These are phyloP conservation scores for Hoplodrina ambigua DNA, from an alignment of 2,888 invertebrate species.

Conservation along the genomic window DNA sequence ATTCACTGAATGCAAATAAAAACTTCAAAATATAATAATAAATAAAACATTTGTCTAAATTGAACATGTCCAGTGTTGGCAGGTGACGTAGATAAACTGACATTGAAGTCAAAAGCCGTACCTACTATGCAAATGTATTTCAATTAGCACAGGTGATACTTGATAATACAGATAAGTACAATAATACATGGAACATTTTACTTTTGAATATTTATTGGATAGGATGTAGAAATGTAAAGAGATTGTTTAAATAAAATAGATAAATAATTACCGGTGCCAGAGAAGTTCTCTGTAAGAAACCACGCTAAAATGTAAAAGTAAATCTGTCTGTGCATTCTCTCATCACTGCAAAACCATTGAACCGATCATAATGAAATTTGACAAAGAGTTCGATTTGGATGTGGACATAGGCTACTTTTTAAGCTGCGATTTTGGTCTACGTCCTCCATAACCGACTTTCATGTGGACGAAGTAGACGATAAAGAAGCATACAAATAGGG, in stretches of 20 bases:
- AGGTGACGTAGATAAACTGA: constrained; percentile 42
- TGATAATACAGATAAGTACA: constrained; percentile 11
- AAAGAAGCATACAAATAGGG: background rate
- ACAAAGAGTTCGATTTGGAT: too few relatives aligned
- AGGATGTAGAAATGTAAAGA: constrained; percentile 24
- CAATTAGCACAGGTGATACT: constrained; percentile 55
- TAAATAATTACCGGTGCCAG: background rate
- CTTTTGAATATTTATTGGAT: constrained; percentile 11
- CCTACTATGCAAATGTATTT: constrained; percentile 49
- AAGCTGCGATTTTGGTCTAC: too few relatives aligned
- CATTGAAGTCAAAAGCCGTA: constrained; percentile 39
- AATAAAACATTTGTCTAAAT: constrained; percentile 9
- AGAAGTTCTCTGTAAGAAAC: background rate
- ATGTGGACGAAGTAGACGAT: too few relatives aligned
- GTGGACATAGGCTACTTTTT: too few relatives aligned
- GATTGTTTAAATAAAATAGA: background rate
- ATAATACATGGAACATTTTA: constrained; percentile 12
- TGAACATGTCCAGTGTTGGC: constrained; percentile 10
- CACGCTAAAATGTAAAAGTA: too few relatives aligned
- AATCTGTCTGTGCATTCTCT: too few relatives aligned
- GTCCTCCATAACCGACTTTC: too few relatives aligned
- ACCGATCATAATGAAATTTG: too few relatives aligned
- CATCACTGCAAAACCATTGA: too few relatives aligned
- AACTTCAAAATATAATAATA: too few relatives aligned
- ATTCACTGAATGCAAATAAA: background rate